Evolutionary conservation across 2,888 invertebrate genomes (phyloP).

Genomic region (Acrocera orbiculus): DNA sequence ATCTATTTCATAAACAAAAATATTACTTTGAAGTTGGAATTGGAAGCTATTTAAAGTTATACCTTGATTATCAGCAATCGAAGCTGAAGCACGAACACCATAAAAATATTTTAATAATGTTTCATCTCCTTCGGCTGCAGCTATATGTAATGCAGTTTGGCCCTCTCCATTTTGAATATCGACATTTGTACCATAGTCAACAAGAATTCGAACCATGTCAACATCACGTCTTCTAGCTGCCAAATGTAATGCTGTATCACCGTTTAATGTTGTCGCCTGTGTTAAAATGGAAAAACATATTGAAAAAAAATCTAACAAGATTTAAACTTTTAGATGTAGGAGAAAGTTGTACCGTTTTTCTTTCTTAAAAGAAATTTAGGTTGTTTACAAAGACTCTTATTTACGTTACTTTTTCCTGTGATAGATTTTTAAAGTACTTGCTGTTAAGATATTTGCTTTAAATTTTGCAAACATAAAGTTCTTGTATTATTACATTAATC

Average conservation of each 20-base stretch:
- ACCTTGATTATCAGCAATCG: constrained; percentile 86
- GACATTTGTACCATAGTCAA: constrained; percentile 81
- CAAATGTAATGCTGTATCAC: constrained; percentile 88
- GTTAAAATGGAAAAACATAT: no score
- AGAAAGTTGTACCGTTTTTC: no score
- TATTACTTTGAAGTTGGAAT: neutral
- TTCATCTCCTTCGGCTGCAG: constrained; percentile 92
- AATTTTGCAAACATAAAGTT: no score
- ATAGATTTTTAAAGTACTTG: no score
- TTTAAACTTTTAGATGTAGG: no score
- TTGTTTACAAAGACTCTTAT: no score
- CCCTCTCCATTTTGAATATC: constrained; percentile 90
- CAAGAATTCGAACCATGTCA: constrained; percentile 80
- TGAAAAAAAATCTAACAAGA: no score
- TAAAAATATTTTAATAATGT: constrained; percentile 88
- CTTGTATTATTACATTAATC: no score
- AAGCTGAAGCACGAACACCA: constrained; percentile 84
- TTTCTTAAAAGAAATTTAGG: no score
- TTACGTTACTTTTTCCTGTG: no score
- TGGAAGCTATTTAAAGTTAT: constrained; percentile 10
- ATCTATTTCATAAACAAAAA: neutral
- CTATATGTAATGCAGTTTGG: constrained; percentile 87
- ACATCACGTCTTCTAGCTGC: constrained; percentile 85
- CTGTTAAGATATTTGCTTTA: no score
- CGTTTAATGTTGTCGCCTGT: constrained; percentile 61